Conservation (phyloP, 2,113 vertebrate genomes). For the Antigone vipio region DNA sequence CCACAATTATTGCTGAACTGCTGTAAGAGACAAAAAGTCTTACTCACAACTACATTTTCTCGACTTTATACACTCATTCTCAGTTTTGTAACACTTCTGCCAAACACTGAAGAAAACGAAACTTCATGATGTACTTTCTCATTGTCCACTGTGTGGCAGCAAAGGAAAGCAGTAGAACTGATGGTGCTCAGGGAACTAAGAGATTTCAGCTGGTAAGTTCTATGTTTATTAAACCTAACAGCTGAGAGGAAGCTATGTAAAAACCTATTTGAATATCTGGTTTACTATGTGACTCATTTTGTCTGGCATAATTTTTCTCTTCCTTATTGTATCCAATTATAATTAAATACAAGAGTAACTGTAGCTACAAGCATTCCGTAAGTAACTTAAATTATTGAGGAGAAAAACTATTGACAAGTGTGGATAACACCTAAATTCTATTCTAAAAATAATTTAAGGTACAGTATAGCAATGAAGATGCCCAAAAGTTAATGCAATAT, state of each 20-base stretch:
- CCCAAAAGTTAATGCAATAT: not conserved
- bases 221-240: not conserved
- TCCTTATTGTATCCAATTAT: not conserved
- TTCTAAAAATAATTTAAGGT: not conserved
- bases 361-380: not conserved
- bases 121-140: not conserved
- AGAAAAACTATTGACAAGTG: not conserved
- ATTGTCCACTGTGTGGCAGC: constrained; percentile 58
- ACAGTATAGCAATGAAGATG: not conserved
- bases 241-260: not conserved
- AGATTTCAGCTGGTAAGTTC: not conserved
- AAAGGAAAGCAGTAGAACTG: constrained; percentile 37
- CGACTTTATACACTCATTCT: not conserved
- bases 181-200: not conserved
- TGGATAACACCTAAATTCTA: not conserved
- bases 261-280: not conserved
- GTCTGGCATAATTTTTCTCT: not conserved
- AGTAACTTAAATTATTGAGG: not conserved
- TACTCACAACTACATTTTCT: not conserved
- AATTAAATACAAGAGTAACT: not conserved
- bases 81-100: not conserved
- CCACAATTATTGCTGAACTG: not conserved
- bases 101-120: not conserved
- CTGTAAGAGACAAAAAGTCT: not conserved
- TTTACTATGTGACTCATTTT: not conserved